Evolutionary conservation across 2,797 vertebrate genomes (phyloP).

Genomic region (Malurus splendens): DNA sequence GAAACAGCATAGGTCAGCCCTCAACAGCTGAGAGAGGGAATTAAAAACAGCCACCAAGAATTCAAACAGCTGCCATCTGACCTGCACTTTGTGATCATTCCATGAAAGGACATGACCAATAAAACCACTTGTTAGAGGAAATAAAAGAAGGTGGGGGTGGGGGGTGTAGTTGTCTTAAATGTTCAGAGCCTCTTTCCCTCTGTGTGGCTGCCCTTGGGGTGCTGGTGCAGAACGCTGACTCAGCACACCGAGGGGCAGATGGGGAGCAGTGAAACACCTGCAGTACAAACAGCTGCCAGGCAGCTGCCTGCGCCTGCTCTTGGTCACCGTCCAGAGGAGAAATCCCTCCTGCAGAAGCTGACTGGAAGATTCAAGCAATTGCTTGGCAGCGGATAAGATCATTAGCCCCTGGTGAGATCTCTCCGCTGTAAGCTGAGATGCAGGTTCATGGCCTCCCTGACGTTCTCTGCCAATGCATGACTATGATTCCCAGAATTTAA

Average conservation of each 20-base stretch:
- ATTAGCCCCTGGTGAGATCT: not conserved
- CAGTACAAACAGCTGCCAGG: not conserved
- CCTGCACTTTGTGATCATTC: not conserved
- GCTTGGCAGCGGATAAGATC: not conserved
- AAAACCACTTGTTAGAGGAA: not conserved
- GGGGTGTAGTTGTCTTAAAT: not conserved
- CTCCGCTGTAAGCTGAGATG: not conserved
- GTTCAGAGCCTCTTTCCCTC: not conserved
- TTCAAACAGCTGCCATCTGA: not conserved
- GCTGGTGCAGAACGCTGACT: not conserved
- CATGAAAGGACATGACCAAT: accelerated
- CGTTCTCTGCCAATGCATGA: not conserved
- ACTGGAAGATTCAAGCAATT: not conserved
- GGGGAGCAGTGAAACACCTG: not conserved
- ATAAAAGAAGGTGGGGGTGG: not conserved
- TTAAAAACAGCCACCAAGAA: not conserved
- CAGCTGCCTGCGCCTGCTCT: not conserved
- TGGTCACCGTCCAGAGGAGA: not conserved
- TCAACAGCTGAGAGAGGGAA: not conserved
- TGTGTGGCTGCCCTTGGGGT: accelerated
- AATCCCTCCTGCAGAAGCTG: not conserved
- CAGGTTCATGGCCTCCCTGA: not conserved
- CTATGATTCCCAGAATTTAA: not conserved
- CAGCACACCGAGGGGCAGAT: not conserved
- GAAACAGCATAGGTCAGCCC: not conserved